Conservation (phyloP, 2,888 invertebrate species). For the Melieria picta region DNA sequence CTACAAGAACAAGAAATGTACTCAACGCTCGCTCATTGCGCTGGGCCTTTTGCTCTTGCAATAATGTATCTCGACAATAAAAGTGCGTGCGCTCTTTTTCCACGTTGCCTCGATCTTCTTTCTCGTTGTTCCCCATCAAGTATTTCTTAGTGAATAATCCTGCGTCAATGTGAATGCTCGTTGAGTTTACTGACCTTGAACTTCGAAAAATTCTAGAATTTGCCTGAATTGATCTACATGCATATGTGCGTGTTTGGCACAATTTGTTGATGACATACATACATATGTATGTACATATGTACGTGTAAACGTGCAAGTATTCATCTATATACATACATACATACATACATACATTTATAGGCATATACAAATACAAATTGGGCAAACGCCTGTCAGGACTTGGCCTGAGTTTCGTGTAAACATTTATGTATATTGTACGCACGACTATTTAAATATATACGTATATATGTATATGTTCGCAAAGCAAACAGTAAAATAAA, state of each 20-base stretch:
- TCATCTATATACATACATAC: neutral
- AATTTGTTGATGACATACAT: constrained; percentile 8
- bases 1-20: too few relatives aligned
- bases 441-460: neutral
- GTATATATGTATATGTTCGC: neutral
- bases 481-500: neutral
- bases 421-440: neutral
- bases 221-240: constrained; percentile 9
- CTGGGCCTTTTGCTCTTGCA: too few relatives aligned
- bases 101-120: too few relatives aligned
- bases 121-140: too few relatives aligned
- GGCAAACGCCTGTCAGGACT: too few relatives aligned
- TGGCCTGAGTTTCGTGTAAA: too few relatives aligned
- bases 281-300: neutral
- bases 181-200: constrained; percentile 66
- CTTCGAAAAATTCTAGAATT: constrained; percentile 48
- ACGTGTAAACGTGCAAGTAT: neutral
- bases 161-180: constrained; percentile 40
- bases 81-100: too few relatives aligned
- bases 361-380: neutral
- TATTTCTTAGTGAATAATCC: too few relatives aligned
- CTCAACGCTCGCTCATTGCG: too few relatives aligned
- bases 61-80: too few relatives aligned
- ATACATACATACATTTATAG: neutral
- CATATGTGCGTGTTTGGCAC: constrained; percentile 34